Base-by-base conservation (phyloP, 2,113 vertebrate species). In the Felis chaus region DNA sequence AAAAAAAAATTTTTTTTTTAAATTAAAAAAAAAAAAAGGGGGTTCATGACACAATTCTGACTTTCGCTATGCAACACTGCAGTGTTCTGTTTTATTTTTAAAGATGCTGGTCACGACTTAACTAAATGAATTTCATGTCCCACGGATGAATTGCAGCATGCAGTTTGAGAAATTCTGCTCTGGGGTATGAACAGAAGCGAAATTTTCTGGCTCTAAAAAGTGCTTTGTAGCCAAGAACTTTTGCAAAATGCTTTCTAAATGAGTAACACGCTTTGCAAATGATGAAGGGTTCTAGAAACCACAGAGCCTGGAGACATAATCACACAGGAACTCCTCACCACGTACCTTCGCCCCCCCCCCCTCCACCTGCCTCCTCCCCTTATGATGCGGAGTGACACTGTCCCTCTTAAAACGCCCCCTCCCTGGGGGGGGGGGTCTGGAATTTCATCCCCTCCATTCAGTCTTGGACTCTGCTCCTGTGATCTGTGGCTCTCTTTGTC, bases 211-310 rank as follows among this genome's bases (percentile, higher is more conserved):
- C 94, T 97, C 45, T 69, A 29, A 89, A 92, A 93, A 93, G 92
- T 94, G 83, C 97, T 97, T 97, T 97, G 87, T 96, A 89, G 96
- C 81, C 65, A 76, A 96, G 96, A 97, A 81, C 94, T 97, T 97
- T 94, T 98, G 98, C 98, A 98, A 95, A 92, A 95, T 87, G 97
- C 93, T 98, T 94, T 98, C 98, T 97, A 97, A 95, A 98, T 98
- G 98, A 98, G 97, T 98, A 98, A 92, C 36, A 73, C 8, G 65
- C 96, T 96, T 91, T 97, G 96, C 97, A 97, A 50, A 86, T 97
- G 61, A 81, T 97, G 79, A 93, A 96, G 89, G 78, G 85, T 53
- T 95, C 66, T 95, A 82, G 73, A 98, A 98, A 97, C 98, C 98
- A 61, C 98, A 98, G 87, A 79, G 78, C 0, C 25, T 31, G 48